Evolutionary conservation across 1,140 invertebrate species (phyloP), one percentile per base, ranked within the genome.

Genomic region (Bathynomus jamesi): DNA sequence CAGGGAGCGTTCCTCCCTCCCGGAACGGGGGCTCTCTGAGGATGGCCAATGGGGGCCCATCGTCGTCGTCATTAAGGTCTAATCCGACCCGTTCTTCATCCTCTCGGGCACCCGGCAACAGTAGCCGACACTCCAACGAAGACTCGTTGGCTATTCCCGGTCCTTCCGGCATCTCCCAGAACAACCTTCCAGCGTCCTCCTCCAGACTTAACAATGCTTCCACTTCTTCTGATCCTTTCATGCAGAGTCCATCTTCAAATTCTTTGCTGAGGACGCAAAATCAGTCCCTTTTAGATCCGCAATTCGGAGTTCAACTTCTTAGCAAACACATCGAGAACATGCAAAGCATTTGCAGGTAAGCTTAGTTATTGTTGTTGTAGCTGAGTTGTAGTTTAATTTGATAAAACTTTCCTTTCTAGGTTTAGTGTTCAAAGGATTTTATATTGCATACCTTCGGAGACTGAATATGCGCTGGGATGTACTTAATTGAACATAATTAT

Each of bases 261-360:
- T 46, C 65, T 5, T 61, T 64, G 17, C 31, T 25, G 30, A 71
- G 40, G 13, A 63, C 65, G 27, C 61, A n/a, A 8, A 76, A 17
- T 13, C 30, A 31, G 3, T 67, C 70, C 4, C 30, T 60, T 1
- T 30, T 71, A 24, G 71, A 75, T 68, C 69, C 73, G 7, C 73
- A 75, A 40, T 65, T 75, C 73, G 71, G 74, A 31, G 81, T 83
- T 63, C 79, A 80, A 64, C 75, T 83, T 21, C 79, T 84, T 29
- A 81, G 81, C 71, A 78, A 81, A 61, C 81, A 83, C 28, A 83
- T 84, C 32, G 80, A 82, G 53, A 82, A 82, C 69, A 82, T 84
- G 80, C 80, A 83, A 64, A 79, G 82, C 24, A 78, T 84, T 10
- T 83, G 82, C 78, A 79, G 82, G 81, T 81, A 70, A 78, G 78